phyloP scores from a whole-genome alignment of 2,113 vertebrate species.

The Epinephelus lanceolatus region DNA sequence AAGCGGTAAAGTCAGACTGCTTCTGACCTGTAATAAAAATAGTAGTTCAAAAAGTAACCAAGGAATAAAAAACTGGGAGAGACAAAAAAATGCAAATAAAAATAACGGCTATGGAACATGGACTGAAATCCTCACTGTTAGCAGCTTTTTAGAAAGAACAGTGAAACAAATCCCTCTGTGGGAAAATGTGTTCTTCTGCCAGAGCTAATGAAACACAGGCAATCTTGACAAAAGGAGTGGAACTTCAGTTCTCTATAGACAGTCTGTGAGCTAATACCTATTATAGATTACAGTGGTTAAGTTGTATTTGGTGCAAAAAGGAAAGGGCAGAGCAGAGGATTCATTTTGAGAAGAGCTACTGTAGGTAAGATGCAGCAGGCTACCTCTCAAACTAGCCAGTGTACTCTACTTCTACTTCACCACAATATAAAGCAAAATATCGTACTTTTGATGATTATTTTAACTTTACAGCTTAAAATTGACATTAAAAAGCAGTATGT shows the following conservation, averaged over 20 bases:
- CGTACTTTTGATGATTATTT: background rate
- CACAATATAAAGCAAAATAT: background rate
- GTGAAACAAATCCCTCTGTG: background rate
- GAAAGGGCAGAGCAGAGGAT: background rate
- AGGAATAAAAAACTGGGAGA: background rate
- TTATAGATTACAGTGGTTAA: background rate
- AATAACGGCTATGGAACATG: background rate
- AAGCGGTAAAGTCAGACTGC: conserved; percentile 59
- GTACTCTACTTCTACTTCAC: background rate
- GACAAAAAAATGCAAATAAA: background rate
- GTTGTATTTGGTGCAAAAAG: background rate
- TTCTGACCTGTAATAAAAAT: conserved; percentile 80
- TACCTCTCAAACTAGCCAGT: background rate
- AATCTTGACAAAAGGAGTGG: background rate
- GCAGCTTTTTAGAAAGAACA: background rate
- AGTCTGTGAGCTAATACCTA: background rate
- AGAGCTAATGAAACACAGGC: background rate
- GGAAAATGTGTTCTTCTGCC: background rate
- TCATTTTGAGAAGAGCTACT: background rate
- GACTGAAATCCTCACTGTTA: background rate
- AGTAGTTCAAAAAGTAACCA: conserved; percentile 48
- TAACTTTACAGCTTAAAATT: background rate
- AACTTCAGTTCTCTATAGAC: background rate
- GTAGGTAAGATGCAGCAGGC: background rate
- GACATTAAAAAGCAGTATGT: no score